Conservation (phyloP, 2,888 invertebrate species). For the Leptopilina drosophilae region DNA sequence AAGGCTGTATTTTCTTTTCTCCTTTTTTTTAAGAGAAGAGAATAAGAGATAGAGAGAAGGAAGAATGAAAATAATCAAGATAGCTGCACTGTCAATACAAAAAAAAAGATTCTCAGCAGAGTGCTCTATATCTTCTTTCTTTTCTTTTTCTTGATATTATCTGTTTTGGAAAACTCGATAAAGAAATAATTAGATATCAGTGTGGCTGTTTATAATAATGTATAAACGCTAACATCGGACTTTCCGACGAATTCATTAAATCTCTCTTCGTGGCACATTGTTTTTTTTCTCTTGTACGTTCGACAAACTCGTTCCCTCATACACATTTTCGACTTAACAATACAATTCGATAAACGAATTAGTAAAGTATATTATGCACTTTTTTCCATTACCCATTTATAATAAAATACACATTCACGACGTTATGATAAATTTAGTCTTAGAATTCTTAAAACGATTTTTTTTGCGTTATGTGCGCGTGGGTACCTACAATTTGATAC, state of each 20-base stretch:
- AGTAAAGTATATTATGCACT: slow-evolving; percentile 44
- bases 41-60: background rate
- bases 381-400: slow-evolving; percentile 62
- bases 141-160: background rate
- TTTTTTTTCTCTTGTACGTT: slow-evolving; percentile 52
- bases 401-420: slow-evolving; percentile 74
- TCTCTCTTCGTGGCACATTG: slow-evolving; percentile 61
- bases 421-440: slow-evolving; percentile 65
- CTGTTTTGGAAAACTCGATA: slow-evolving; percentile 14
- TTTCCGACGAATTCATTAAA: slow-evolving; percentile 34
- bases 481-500: slow-evolving; percentile 59
- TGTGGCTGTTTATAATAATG: slow-evolving; percentile 10
- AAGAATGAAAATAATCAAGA: slow-evolving; percentile 23
- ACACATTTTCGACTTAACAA: slow-evolving; percentile 53
- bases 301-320: slow-evolving; percentile 49
- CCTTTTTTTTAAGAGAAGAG: background rate
- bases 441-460: slow-evolving; percentile 62
- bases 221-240: slow-evolving; percentile 38
- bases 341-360: slow-evolving; percentile 51
- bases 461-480: slow-evolving; percentile 59
- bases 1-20: slow-evolving; percentile 8
- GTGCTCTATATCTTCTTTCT: background rate
- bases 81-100: slow-evolving; percentile 23
- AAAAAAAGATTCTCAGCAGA: slow-evolving; percentile 21
- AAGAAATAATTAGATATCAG: slow-evolving; percentile 22